These are phyloP conservation scores for Lepidostoma basale DNA, from an alignment of 1,140 invertebrate genomes.

Conservation along the genomic window DNA sequence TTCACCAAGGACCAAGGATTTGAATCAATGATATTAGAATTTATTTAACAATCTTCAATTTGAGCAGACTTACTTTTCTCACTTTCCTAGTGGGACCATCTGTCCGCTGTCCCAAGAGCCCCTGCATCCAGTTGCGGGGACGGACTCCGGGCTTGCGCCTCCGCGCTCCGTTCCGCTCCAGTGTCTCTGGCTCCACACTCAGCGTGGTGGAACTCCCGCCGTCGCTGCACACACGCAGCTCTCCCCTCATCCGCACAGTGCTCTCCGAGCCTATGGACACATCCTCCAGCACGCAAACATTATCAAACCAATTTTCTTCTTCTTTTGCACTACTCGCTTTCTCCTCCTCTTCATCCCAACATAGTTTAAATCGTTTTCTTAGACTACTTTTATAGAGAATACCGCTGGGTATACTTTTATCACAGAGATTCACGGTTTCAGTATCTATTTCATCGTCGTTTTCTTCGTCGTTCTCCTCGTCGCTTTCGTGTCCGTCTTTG, in stretches of 20 bases:
- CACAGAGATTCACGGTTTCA: conserved; percentile 46
- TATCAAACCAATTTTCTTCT: conserved; percentile 18
- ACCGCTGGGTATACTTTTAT: conserved; percentile 11
- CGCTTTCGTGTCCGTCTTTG: conserved; percentile 29
- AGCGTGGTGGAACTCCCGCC: conserved; percentile 50
- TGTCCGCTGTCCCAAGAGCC: conserved; percentile 50
- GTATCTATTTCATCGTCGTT: conserved; percentile 46
- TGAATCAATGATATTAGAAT: too few relatives aligned
- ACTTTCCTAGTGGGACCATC: conserved; percentile 49
- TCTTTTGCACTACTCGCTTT: neutral
- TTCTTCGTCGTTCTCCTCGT: conserved; percentile 43
- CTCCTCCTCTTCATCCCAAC: conserved; percentile 12
- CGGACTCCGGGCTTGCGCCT: conserved; percentile 48
- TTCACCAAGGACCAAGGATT: too few relatives aligned
- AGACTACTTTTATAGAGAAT: conserved; percentile 33
- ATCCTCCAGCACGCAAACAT: conserved; percentile 17
- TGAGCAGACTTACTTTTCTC: conserved; percentile 51
- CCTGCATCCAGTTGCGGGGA: conserved; percentile 54
- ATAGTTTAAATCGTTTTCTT: conserved; percentile 24
- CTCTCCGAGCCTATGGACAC: conserved; percentile 33
- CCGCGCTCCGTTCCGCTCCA: conserved; percentile 18
- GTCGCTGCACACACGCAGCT: conserved; percentile 47
- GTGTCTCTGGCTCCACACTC: conserved; percentile 27
- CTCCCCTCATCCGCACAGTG: conserved; percentile 28
- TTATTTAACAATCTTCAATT: too few relatives aligned